Evolutionary conservation across 2,113 vertebrate genomes (phyloP).

Genomic region (Elaphurus davidianus): DNA sequence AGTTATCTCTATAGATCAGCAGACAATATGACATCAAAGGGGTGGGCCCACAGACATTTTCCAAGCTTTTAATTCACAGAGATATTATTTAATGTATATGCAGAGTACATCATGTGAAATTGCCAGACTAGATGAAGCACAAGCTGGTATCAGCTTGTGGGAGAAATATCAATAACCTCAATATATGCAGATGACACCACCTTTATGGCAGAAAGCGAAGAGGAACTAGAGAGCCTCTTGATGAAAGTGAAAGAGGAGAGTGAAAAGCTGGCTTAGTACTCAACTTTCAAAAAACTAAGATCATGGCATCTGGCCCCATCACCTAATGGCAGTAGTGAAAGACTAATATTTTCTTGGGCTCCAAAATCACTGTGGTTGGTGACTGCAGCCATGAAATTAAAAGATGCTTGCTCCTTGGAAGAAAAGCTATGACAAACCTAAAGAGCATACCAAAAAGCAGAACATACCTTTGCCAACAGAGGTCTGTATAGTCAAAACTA

Average conservation of each 20-base stretch:
- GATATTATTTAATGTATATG: neutral
- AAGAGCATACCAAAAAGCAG: neutral
- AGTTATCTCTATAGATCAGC: slow-evolving; percentile 24
- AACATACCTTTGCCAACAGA: neutral
- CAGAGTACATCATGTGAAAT: neutral
- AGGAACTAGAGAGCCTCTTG: neutral
- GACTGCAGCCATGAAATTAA: neutral
- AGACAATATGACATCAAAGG: neutral
- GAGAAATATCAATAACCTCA: neutral
- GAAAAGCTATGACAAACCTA: too few relatives aligned
- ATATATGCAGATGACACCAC: neutral
- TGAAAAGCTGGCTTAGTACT: neutral
- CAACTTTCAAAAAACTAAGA: neutral
- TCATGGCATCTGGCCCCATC: neutral
- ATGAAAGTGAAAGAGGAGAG: neutral
- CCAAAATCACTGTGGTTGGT: neutral
- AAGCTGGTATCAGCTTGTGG: neutral
- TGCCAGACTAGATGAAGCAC: neutral
- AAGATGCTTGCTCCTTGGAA: too few relatives aligned
- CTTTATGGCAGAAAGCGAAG: neutral
- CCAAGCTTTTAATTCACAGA: slow-evolving; percentile 30
- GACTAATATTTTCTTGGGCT: neutral
- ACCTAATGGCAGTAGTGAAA: neutral
- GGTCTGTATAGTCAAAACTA: neutral
- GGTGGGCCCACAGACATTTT: neutral